Conservation (phyloP, 2,113 vertebrate species). For the Misgurnus mizolepis region DNA sequence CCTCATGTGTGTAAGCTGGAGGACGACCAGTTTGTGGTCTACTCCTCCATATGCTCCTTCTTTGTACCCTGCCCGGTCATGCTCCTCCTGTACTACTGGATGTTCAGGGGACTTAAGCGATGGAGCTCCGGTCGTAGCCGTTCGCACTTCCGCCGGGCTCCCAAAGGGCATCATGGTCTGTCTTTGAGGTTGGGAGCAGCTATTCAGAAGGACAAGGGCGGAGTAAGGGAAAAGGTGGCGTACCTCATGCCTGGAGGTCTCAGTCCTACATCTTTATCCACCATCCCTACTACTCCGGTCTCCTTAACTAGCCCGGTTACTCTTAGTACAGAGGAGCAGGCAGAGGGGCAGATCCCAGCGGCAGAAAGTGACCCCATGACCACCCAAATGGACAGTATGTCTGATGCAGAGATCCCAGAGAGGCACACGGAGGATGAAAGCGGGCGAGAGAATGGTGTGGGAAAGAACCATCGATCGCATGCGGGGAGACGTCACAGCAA, state of each 20-base stretch:
- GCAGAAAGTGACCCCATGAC: constrained; percentile 67
- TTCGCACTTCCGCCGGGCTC: constrained; percentile 43
- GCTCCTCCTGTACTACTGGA: constrained; percentile 76
- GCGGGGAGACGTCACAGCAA: constrained; percentile 57
- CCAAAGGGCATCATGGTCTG: constrained; percentile 44
- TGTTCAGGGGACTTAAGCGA: constrained; percentile 70
- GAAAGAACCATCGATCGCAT: constrained; percentile 33
- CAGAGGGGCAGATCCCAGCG: background rate
- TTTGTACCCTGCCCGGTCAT: constrained; percentile 77
- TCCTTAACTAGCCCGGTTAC: constrained; percentile 25
- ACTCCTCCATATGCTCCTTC: constrained; percentile 77
- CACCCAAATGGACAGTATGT: constrained; percentile 66
- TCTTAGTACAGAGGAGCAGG: constrained; percentile 43
- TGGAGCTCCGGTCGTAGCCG: constrained; percentile 68
- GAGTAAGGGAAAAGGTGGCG: constrained; percentile 48
- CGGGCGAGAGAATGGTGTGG: constrained; percentile 58
- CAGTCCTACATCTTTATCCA: constrained; percentile 57
- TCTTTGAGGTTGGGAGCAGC: constrained; percentile 60
- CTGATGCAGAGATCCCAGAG: constrained; percentile 62
- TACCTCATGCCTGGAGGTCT: constrained; percentile 52
- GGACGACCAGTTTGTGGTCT: constrained; percentile 74
- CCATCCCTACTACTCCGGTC: constrained; percentile 15
- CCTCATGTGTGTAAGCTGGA: constrained; percentile 71
- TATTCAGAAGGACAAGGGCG: constrained; percentile 54
- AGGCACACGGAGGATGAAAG: constrained; percentile 38